phyloP scores from a whole-genome alignment of 2,888 invertebrate genomes.

The Hypomecis punctinalis region DNA sequence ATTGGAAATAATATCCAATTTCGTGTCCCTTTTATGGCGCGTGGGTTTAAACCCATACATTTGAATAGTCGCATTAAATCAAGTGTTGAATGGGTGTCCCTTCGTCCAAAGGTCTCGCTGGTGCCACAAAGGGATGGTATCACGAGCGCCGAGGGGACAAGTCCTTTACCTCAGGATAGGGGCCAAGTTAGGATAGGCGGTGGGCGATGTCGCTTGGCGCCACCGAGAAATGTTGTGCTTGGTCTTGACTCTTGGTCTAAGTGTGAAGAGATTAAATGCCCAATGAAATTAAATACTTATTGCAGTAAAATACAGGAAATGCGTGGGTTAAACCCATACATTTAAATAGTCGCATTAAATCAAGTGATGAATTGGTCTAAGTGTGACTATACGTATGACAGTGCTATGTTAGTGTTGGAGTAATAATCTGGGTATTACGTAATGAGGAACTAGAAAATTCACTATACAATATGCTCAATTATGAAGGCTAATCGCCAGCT shows the following conservation, averaged over 20 bases:
- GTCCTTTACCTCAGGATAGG: constrained; percentile 31
- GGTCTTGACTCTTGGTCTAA: constrained; percentile 6
- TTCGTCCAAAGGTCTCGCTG: constrained; percentile 24
- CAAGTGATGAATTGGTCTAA: too few relatives aligned
- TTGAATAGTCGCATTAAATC: constrained; percentile 53
- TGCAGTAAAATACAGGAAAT: too few relatives aligned
- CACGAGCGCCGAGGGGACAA: constrained; percentile 16
- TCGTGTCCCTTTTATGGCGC: constrained; percentile 22
- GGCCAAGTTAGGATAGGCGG: constrained; percentile 41
- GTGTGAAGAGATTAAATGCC: constrained; percentile 2
- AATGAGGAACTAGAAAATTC: too few relatives aligned
- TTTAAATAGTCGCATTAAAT: too few relatives aligned
- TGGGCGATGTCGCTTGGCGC: constrained; percentile 58
- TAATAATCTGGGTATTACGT: too few relatives aligned
- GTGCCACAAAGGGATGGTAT: constrained; percentile 39
- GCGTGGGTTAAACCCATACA: too few relatives aligned
- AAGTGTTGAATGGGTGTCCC: constrained; percentile 47
- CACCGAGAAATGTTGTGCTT: constrained; percentile 44
- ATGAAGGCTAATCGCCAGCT: too few relatives aligned
- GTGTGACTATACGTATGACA: too few relatives aligned
- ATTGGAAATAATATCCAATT: constrained; percentile 28
- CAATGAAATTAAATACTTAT: too few relatives aligned
- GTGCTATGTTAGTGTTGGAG: too few relatives aligned
- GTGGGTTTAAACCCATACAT: constrained; percentile 29
- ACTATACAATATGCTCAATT: too few relatives aligned